Percentiles rank a stretch among this genome's conserved stretches.
Conservation (phyloP, 1,140 invertebrate genomes). For the Drosophila navojoa region DNA sequence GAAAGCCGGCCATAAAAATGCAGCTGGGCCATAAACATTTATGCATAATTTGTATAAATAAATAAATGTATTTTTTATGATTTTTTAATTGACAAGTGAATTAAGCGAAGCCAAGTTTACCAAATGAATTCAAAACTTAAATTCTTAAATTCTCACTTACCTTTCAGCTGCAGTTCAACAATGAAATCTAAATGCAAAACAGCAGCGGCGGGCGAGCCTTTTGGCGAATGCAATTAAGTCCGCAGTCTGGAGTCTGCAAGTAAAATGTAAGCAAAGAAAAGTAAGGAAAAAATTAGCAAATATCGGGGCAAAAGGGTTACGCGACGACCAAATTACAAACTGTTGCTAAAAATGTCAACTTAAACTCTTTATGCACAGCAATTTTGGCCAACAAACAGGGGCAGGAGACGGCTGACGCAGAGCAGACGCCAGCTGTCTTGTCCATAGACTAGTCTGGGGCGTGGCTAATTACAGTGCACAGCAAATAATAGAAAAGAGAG, state of each 20-base stretch:
- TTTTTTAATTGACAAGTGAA: slow-evolving; percentile 22
- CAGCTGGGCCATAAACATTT: slow-evolving; percentile 33
- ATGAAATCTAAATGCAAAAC: slow-evolving; percentile 60
- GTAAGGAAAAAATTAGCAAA: slow-evolving; percentile 49
- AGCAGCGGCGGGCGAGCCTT: slow-evolving; percentile 19
- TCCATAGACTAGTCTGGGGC: slow-evolving; percentile 16
- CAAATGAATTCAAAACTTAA: background rate
- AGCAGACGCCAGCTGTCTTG: slow-evolving; percentile 60
- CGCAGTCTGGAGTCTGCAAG: slow-evolving; percentile 56
- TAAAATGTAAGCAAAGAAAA: slow-evolving; percentile 47
- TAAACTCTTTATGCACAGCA: slow-evolving; percentile 74
- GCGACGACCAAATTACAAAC: slow-evolving; percentile 72
- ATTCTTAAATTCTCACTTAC: background rate
- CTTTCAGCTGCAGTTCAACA: background rate
- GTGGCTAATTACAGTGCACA: slow-evolving; percentile 75
- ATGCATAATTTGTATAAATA: slow-evolving; percentile 37
- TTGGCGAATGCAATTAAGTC: slow-evolving; percentile 71
- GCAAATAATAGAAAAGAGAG: slow-evolving; percentile 45
- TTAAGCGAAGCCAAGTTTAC: background rate
- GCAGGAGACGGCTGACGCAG: too few species aligned
- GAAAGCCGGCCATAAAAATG: slow-evolving; percentile 46
- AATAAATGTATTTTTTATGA: slow-evolving; percentile 17
- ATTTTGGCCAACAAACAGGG: slow-evolving; percentile 52
- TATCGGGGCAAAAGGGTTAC: slow-evolving; percentile 52
- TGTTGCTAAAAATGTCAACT: slow-evolving; percentile 74